phyloP scores from a whole-genome alignment of 2,888 invertebrate species.

The Hemaris fuciformis region DNA sequence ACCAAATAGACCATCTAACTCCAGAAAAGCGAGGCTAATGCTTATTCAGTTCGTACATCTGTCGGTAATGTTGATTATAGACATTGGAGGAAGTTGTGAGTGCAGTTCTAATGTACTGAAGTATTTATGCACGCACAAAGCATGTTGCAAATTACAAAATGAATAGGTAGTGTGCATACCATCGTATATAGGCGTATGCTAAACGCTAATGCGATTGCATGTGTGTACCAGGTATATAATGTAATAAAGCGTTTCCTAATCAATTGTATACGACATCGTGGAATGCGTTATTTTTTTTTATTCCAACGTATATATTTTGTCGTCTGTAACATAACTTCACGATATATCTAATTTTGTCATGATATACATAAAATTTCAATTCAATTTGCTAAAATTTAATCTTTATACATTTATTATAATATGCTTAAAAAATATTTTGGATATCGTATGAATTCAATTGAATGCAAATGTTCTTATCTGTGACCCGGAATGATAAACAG shows the following conservation, averaged over 20 bases:
- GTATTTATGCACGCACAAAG: constrained; percentile 55
- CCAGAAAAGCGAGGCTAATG: constrained; percentile 59
- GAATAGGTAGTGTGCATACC: constrained; percentile 1
- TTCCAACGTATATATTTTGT: background rate
- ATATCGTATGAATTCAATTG: too few species aligned
- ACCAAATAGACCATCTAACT: constrained; percentile 26
- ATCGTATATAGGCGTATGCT: constrained; percentile 1
- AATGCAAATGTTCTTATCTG: too few species aligned
- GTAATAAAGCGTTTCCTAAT: background rate
- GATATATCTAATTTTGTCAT: too few species aligned
- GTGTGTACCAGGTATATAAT: background rate
- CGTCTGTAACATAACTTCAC: too few species aligned
- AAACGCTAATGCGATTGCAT: constrained; percentile 2
- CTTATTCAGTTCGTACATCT: constrained; percentile 64
- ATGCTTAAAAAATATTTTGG: too few species aligned
- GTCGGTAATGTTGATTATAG: constrained; percentile 66
- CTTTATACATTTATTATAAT: too few species aligned
- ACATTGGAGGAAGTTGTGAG: constrained; percentile 53
- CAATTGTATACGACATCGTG: background rate
- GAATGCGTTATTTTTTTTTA: background rate
- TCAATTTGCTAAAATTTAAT: too few species aligned
- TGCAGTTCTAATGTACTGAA: constrained; percentile 49
- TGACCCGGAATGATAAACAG: too few species aligned
- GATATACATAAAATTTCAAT: too few species aligned
- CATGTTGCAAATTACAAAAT: constrained; percentile 17